phyloP scores from a whole-genome alignment of 2,888 invertebrate genomes.

The Ctena decussata region DNA sequence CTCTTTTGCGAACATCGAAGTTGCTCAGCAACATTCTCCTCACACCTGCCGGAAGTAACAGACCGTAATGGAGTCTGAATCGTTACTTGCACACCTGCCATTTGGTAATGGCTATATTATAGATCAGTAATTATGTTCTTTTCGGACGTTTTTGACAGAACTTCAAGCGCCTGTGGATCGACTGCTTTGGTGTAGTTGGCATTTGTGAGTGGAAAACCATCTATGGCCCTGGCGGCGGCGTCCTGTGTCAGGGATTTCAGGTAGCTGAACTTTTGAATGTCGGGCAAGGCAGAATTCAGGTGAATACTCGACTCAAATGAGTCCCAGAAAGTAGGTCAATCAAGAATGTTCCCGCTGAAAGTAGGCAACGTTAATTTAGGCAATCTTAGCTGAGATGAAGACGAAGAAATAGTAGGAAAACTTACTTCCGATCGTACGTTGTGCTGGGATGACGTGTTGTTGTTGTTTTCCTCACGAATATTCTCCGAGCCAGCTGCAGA shows the following conservation, averaged over 20 bases:
- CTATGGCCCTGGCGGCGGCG: conserved; percentile 2
- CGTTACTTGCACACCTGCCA: too few relatives aligned
- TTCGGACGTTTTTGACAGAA: too few relatives aligned
- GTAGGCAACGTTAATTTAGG: conserved; percentile 15
- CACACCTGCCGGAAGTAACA: too few relatives aligned
- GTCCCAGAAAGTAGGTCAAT: conserved; percentile 24
- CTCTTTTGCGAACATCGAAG: too few relatives aligned
- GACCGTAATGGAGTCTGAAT: too few relatives aligned
- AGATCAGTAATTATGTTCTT: too few relatives aligned
- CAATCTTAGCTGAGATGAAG: neutral
- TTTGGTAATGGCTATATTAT: too few relatives aligned
- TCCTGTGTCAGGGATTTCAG: conserved; percentile 12
- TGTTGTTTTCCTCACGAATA: neutral
- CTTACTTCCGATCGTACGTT: neutral
- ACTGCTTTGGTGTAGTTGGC: conserved; percentile 10
- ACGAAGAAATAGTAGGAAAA: neutral
- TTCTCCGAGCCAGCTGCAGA: neutral
- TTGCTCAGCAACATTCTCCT: too few relatives aligned
- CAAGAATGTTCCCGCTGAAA: conserved; percentile 5
- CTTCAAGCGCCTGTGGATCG: too few relatives aligned
- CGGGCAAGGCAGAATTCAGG: conserved; percentile 5
- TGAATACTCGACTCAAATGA: conserved; percentile 21
- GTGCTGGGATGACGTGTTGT: neutral
- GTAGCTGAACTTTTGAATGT: conserved; percentile 16
- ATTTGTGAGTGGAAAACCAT: conserved; percentile 16